Evolutionary conservation across 1,140 invertebrate species (phyloP), one percentile per base, ranked within the genome.

Genomic region (Drosophila dunni): DNA sequence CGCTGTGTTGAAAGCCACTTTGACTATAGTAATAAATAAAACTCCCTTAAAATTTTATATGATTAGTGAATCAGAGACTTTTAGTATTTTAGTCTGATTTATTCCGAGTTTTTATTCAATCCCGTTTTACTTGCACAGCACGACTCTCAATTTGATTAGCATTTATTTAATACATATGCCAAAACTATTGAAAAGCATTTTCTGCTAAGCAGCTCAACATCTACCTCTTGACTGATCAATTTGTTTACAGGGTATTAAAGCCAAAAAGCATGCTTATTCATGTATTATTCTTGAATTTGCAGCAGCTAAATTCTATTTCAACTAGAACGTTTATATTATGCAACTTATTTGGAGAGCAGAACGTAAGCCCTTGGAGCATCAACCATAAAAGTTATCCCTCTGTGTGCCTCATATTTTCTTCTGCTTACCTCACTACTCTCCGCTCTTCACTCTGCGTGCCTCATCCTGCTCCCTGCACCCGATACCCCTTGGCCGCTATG

Each of bases 301-400:
- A 56, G 29, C 13, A 65, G 61, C 61, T 34, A 50, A 65, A 71
- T 65, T 65, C 53, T 57, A 71, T 71, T 56, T 65, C 68, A 56
- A 65, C 34, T 64, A 53, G 44, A 48, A 45, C 50, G 20, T 38
- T 70, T 48, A 36, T 65, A 65, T 71, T 65, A 65, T 70, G 60
- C 20, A 63, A 70, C 60, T 36, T 69, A 51, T 63, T 69, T 53
- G 67, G 10, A 9, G 45, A 70, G 65, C 40, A 68, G 60, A 60
- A 60, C 50, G 24, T 50, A 51, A 70, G 42, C 67, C 61, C 50
- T 56, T 44, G 36, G 56, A 68, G 56, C 36, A 56, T 61, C 56
- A 53, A 36, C 38, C 66, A 69, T 62, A 53, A 62, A 69, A 45
- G 29, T 69, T 62, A 53, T 61, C 36, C 44, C 24, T 15, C 8